Evolutionary conservation across 2,888 invertebrate species (phyloP).

Genomic region (Leucophenga montana): DNA sequence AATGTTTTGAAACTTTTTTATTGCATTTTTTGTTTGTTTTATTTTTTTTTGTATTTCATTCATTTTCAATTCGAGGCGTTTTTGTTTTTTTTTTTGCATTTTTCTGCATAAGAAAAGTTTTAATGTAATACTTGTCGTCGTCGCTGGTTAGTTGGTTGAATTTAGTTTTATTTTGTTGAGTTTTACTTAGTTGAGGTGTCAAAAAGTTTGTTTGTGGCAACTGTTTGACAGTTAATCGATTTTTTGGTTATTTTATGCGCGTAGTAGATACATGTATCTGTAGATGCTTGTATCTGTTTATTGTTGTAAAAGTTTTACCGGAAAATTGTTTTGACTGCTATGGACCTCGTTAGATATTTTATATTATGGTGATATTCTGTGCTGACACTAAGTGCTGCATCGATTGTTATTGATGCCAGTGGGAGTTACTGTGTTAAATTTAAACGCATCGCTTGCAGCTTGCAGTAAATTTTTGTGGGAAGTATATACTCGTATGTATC

Average conservation of each 20-base stretch:
- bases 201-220: conserved; percentile 17
- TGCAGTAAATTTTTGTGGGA: too few relatives aligned
- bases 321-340: not conserved
- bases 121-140: conserved; percentile 1
- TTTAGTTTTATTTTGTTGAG: conserved; percentile 23
- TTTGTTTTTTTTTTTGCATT: conserved; percentile 18
- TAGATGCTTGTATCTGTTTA: not conserved
- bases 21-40: conserved; percentile 17
- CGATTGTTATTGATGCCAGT: too few relatives aligned
- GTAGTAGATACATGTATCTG: not conserved
- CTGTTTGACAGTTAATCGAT: conserved; percentile 46
- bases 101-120: conserved; percentile 8
- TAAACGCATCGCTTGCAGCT: too few relatives aligned
- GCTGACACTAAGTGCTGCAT: too few relatives aligned
- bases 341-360: not conserved
- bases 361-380: too few relatives aligned
- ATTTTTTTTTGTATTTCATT: not conserved
- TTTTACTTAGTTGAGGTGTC: conserved; percentile 14
- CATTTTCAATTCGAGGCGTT: not conserved
- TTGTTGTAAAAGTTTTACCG: not conserved
- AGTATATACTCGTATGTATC: too few relatives aligned
- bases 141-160: not conserved
- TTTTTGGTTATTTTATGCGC: conserved; percentile 21
- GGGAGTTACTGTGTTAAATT: too few relatives aligned
- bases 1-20: conserved; percentile 25